Evolutionary conservation across 2,888 invertebrate genomes (phyloP), one percentile per base, ranked within the genome.

Genomic region (Epinotia brunnichana): DNA sequence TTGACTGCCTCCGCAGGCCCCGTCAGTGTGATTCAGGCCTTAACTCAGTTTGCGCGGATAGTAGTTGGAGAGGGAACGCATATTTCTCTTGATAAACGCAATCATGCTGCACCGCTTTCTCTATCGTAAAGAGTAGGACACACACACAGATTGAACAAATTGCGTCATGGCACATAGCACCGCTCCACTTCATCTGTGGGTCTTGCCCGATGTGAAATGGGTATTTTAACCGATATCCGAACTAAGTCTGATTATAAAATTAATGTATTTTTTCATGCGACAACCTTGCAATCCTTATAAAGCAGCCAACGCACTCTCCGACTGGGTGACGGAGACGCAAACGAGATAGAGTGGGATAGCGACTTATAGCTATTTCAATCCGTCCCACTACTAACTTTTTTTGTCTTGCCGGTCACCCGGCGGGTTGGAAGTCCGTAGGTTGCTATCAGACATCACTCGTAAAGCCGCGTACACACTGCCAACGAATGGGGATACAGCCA

Each of bases 211-310:
- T n/a, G 62, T 81, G 69, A 80, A 79, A 72, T 73, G 48, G 74
- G 80, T 80, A 77, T 76, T 77, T 76, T 76, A 70, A 73, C 80
- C 76, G 76, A 48, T 48, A 48, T 19, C 35, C 13, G 63, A 67
- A 74, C 72, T 74, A 48, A 48, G 73, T 60, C 74, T 64, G 60
- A 70, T 48, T 0, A 13, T 4, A 13, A 2, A 44, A n/a, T 3
- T 13, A 13, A 41, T n/a, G 2, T 41, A 0, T 15, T 44, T 44
- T 44, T 7, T n/a, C 7, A 7, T n/a, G 48, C 44, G n/a, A 13
- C 3, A 3, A 13, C n/a, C 15, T 48, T 48, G 48, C 48, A 48
- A 5, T 48, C n/a, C 7, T 7, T 48, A 48, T 48, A 48, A n/a
- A n/a, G 48, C 48, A 48, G 48, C n/a, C 48, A 7, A n/a, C 48